Evolutionary conservation across 2,113 vertebrate genomes (phyloP), one percentile per base, ranked within the genome.

Genomic region (Prolemur simus): DNA sequence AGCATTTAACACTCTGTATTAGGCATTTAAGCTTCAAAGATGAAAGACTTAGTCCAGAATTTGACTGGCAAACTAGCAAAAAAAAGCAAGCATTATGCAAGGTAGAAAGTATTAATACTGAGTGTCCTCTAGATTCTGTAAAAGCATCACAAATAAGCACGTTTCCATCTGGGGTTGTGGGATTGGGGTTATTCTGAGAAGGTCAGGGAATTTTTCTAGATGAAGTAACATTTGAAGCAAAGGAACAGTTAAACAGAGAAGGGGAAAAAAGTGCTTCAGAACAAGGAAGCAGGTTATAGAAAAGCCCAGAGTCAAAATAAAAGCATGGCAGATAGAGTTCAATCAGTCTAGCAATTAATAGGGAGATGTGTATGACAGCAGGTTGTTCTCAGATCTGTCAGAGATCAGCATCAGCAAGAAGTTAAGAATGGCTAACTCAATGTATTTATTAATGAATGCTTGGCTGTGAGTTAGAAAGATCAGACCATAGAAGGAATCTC

Each of bases 21-120:
- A 84, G 23, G 11, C 23, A 42, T 58, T 77, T 80, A 81, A 34
- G 14, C 37, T 76, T 96, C 45, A 76, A 73, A 87, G 66, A 20
- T 66, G 39, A 94, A 94, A 84, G 9, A 17, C 6, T 71, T 15
- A 47, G 49, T 32, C 7, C 0, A 47, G n/a, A 15, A 83, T 3
- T n/a, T 45, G 6, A 69, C 1, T 60, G 15, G 4, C 21, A 84
- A 87, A 63, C 45, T 83, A 87, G 8, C 12, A 47, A 32, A 82
- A 89, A 42, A 89, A 58, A 42, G 15, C 2, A 76, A 60, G 8
- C 58, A 68, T 68, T 18, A 39, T 25, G 47, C 27, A 93, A 23
- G 3, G 25, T 42, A 68, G 23, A 87, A 95, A 69, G 39, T 71
- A 5, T 10, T 81, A 2, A 64, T 54, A 45, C 12, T 11, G 0